Base-by-base conservation (phyloP, 1,140 invertebrate genomes). In the Chelonus insularis region DNA sequence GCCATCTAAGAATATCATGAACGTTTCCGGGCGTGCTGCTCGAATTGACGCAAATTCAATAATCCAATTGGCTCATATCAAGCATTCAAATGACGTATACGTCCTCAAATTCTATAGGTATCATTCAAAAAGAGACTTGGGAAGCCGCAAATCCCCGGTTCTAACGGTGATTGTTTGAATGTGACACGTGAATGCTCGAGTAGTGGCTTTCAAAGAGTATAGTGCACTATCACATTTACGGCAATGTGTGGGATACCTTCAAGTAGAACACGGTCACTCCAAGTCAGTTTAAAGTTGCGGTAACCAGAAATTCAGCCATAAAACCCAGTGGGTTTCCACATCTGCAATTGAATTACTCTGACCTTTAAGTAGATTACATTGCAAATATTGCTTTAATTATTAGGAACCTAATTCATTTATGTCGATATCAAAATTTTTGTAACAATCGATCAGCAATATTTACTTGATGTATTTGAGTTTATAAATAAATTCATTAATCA, bases 141-240 rank as follows among this genome's bases (percentile, higher is more conserved):
- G 9, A 52, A 52, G 14, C 14, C 37, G 39, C 54, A 18, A 57
- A 57, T 43, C 23, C n/a, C 8, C 54, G 9, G n/a, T 51, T 51
- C 48, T 51, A 51, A 51, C 48, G 48, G 48, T 51, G 12, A 32
- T 51, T 32, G 48, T 29, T 51, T 51, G 23, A 51, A 32, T 51
- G 48, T 51, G 48, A 51, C 48, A 51, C 48, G 48, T 51, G 25
- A 48, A 51, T 29, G 25, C 25, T 29, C 25, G 25, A 29, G 3
- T 29, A 7, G 25, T 29, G 25, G 25, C 25, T 29, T 29, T 29
- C 25, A 29, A 29, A 4, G 25, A 29, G 25, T 29, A 18, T 16
- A 43, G 41, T 43, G 41, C 12, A 43, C 41, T 18, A 43, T 43
- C 41, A 43, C 41, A 43, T 43, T 43, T 25, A 48, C 11, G 45